A percentile compares a stretch with the other conserved stretches of the same genome.
Evolutionary conservation across 2,888 invertebrate genomes (phyloP).

Genomic region (Eulithis testata): DNA sequence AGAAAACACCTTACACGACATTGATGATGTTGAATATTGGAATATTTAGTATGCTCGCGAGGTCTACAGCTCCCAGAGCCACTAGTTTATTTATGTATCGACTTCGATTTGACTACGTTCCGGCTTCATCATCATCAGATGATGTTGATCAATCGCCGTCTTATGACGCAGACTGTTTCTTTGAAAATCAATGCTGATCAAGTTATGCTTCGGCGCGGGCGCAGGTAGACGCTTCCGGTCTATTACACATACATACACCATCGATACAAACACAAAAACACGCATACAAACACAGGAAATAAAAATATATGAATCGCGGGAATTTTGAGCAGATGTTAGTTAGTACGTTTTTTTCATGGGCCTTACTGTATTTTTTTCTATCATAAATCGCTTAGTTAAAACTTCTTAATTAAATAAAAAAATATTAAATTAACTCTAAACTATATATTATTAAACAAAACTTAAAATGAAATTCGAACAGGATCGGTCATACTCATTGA

Average conservation of each 20-base stretch:
- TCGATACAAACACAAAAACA: slow-evolving; percentile 12
- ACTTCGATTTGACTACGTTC: too few relatives aligned
- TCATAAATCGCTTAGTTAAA: not conserved
- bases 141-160: not conserved
- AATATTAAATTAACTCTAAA: too few relatives aligned
- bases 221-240: slow-evolving; percentile 60
- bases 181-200: slow-evolving; percentile 10
- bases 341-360: slow-evolving; percentile 18
- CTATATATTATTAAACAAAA: too few relatives aligned
- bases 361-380: not conserved
- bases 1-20: too few relatives aligned
- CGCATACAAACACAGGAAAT: slow-evolving; percentile 33
- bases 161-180: not conserved
- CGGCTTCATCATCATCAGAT: too few relatives aligned
- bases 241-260: slow-evolving; percentile 44
- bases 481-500: too few relatives aligned
- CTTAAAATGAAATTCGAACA: too few relatives aligned
- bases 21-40: too few relatives aligned
- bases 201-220: slow-evolving; percentile 43
- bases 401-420: too few relatives aligned
- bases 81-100: too few relatives aligned
- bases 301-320: slow-evolving; percentile 36
- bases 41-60: too few relatives aligned
- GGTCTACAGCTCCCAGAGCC: too few relatives aligned
- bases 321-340: slow-evolving; percentile 34